Base-by-base conservation (phyloP, 2,888 invertebrate genomes). In the Hemistola chrysoprasaria region DNA sequence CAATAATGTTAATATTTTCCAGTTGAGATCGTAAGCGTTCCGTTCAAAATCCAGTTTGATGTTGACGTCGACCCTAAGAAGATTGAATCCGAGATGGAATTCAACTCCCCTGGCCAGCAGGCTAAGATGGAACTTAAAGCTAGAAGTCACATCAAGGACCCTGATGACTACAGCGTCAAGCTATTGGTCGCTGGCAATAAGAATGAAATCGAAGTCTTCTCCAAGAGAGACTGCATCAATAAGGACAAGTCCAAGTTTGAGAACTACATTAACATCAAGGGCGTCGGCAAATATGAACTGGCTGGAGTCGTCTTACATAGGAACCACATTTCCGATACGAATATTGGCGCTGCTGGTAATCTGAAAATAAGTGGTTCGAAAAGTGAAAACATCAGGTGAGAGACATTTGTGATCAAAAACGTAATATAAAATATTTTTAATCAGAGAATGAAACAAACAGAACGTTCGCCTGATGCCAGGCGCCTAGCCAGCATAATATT, bases 251-350 rank as follows among this genome's bases (percentile, higher is more conserved):
- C 92, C 1, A 93, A 93, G 62, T 86, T 92, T 25, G 87, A 90
- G 25, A 91, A 93, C 57, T 89, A 87, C 22, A 44, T 94, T 5
- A 85, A 88, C 2, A 54, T 94, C 8, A 91, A 91, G 16, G 90
- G 90, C 28, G 89, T 92, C 6, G 92, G 91, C 33, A 93, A 91
- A 62, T 91, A 93, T 59, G 91, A 92, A 57, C 71, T 92, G 0
- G 90, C 91, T 16, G 92, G 92, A 30, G 86, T 90, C 0, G 75
- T 93, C 0, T 74, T 81, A 0, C 92, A 93, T 61, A 90, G 85
- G 34, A 69, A 85, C 2, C 87, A 88, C 54, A 80, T 88, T 0
- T 90, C 91, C 36, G 91, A 92, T 47, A 56, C 91, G 8, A 83
- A 92, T 31, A 60, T 91, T 42, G 92, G 91, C 1, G 90, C 91